Conservation (phyloP, 2,797 vertebrate genomes). For the Benthosema pterotum region DNA sequence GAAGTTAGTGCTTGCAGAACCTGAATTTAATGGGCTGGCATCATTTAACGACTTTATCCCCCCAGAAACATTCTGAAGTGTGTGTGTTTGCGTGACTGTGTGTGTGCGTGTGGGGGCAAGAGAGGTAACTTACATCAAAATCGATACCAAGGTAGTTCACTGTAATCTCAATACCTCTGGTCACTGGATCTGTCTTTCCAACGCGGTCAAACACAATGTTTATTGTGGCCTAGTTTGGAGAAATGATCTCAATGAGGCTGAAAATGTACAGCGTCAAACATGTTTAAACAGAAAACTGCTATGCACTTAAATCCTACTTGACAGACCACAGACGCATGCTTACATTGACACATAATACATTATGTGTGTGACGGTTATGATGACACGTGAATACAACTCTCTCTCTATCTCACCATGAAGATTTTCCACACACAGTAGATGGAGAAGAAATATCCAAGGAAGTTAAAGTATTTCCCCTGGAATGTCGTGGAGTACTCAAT, state of each 20-base stretch:
- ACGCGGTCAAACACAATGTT: constrained; percentile 99
- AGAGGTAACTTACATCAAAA: constrained; percentile 89
- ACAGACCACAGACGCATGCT: background rate
- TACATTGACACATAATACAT: background rate
- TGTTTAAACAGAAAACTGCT: background rate
- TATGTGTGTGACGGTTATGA: background rate
- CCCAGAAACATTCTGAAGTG: constrained; percentile 29
- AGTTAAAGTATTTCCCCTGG: constrained; percentile 98
- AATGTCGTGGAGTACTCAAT: constrained; percentile 99
- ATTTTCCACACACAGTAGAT: constrained; percentile 99
- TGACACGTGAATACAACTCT: background rate
- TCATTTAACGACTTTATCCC: constrained; percentile 51
- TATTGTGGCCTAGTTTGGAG: constrained; percentile 89
- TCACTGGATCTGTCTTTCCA: constrained; percentile 98
- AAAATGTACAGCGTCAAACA: background rate
- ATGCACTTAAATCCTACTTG: background rate
- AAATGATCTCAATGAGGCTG: background rate
- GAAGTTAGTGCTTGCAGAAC: constrained; percentile 4
- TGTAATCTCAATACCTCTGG: constrained; percentile 98
- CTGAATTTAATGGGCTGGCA: constrained; percentile 29
- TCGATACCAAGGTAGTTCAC: constrained; percentile 98
- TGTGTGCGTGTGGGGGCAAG: constrained; percentile 6
- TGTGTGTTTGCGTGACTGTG: constrained; percentile 18
- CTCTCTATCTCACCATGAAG: constrained; percentile 89
- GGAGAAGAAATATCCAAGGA: constrained; percentile 98